Conservation (phyloP, 2,888 invertebrate genomes). For the Stenurella melanura region DNA sequence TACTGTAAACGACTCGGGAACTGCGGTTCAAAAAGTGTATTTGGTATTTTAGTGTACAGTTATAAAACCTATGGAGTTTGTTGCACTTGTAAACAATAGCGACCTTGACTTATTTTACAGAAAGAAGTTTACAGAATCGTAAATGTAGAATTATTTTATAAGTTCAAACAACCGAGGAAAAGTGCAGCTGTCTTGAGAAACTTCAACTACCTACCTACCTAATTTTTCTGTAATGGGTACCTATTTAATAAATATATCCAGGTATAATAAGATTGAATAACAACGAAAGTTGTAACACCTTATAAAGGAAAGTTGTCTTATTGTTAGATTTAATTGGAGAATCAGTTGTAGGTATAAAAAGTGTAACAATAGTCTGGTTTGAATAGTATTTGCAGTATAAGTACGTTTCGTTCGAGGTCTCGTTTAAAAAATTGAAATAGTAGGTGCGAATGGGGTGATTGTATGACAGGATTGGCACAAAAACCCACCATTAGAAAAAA, state of each 20-base stretch:
- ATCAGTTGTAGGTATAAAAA: not conserved
- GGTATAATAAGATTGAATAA: too few species aligned
- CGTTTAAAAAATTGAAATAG: not conserved
- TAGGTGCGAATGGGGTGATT: not conserved
- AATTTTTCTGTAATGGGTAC: not conserved
- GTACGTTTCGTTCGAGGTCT: not conserved
- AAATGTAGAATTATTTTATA: not conserved
- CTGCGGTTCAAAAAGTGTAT: not conserved
- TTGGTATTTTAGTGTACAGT: not conserved
- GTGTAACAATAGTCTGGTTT: not conserved
- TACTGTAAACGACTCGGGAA: too few species aligned
- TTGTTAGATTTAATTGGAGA: too few species aligned
- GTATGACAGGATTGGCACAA: too few species aligned
- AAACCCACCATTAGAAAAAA: too few species aligned
- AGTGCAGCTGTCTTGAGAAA: not conserved
- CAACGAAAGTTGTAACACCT: not conserved
- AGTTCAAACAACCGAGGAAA: not conserved
- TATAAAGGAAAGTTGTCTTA: not conserved
- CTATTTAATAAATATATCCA: not conserved
- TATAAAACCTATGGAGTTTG: not conserved
- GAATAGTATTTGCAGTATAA: not conserved
- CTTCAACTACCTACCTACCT: not conserved
- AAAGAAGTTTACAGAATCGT: not conserved
- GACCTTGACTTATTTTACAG: conserved; percentile 7
- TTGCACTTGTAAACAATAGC: conserved; percentile 2